These are phyloP conservation scores for Danio aesculapii DNA, from an alignment of 2,797 vertebrate species.

Conservation along the genomic window DNA sequence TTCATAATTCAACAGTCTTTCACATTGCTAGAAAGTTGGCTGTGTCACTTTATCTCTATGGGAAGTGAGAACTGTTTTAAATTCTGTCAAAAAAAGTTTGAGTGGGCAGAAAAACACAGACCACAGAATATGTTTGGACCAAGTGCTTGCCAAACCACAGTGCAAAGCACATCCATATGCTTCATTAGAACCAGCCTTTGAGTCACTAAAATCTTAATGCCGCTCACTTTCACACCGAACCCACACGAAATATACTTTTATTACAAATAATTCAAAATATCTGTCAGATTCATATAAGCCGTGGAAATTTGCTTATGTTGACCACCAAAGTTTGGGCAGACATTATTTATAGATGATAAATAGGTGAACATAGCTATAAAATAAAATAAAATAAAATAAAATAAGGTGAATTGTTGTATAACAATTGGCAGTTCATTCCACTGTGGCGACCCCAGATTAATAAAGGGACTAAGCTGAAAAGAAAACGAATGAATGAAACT, in stretches of 20 bases:
- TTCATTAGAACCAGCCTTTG: conserved; percentile 55
- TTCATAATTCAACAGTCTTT: background rate
- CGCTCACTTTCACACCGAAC: conserved; percentile 43
- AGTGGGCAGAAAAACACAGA: conserved; percentile 68
- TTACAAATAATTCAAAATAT: conserved; percentile 41
- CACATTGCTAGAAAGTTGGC: conserved; percentile 9
- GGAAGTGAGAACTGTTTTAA: conserved; percentile 47
- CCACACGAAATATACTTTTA: conserved; percentile 29
- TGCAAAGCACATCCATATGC: conserved; percentile 75
- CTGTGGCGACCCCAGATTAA: too few relatives aligned
- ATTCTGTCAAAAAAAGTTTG: conserved; percentile 59
- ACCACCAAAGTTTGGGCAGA: background rate
- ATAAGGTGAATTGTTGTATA: too few relatives aligned
- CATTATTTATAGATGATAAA: too few relatives aligned
- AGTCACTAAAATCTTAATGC: conserved; percentile 62
- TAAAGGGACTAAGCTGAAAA: too few relatives aligned
- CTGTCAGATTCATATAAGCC: background rate
- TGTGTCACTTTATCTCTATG: conserved; percentile 20
- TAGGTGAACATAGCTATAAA: too few relatives aligned
- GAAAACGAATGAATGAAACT: too few relatives aligned
- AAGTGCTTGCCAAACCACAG: conserved; percentile 72
- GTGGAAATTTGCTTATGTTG: background rate
- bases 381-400: too few relatives aligned
- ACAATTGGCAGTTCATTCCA: too few relatives aligned
- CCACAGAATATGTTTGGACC: conserved; percentile 65